phyloP scores from a whole-genome alignment of 2,888 invertebrate species.

The Xylocampa areola region DNA sequence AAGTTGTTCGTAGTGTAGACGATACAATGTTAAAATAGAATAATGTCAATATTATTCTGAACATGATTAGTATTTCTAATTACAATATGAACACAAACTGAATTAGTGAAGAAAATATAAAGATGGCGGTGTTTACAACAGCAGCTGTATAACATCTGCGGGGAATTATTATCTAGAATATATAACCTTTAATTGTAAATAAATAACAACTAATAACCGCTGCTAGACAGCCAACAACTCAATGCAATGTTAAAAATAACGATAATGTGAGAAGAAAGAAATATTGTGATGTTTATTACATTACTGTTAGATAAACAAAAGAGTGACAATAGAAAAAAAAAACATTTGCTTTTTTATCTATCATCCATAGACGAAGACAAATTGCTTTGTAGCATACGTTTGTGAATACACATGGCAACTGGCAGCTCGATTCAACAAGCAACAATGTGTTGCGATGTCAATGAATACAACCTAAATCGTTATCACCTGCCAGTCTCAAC shows the following conservation, averaged over 20 bases:
- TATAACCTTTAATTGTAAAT: slow-evolving; percentile 34
- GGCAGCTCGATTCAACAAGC: slow-evolving; percentile 13
- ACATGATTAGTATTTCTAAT: slow-evolving; percentile 5
- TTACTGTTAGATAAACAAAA: not conserved
- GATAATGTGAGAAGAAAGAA: not conserved
- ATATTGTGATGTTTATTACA: slow-evolving; percentile 7
- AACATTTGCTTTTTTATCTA: not conserved
- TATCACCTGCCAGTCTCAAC: slow-evolving; percentile 82
- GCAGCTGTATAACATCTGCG: slow-evolving; percentile 65
- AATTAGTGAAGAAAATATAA: slow-evolving; percentile 11
- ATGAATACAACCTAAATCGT: slow-evolving; percentile 63
- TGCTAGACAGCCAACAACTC: slow-evolving; percentile 24
- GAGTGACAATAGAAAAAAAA: not conserved
- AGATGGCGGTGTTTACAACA: slow-evolving; percentile 40
- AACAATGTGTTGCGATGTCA: slow-evolving; percentile 34
- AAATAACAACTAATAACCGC: slow-evolving; percentile 35
- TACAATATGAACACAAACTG: slow-evolving; percentile 18
- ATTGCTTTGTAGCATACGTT: slow-evolving; percentile 4
- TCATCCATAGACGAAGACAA: slow-evolving; percentile 8
- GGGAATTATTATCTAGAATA: slow-evolving; percentile 47
- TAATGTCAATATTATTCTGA: not conserved
- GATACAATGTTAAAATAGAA: not conserved
- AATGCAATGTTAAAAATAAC: slow-evolving; percentile 19
- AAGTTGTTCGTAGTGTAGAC: too few relatives aligned
- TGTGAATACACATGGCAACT: slow-evolving; percentile 12